Percentiles rank a stretch among this genome's conserved stretches.
Conservation (phyloP, 2,113 vertebrate genomes). For the Suricata suricatta region DNA sequence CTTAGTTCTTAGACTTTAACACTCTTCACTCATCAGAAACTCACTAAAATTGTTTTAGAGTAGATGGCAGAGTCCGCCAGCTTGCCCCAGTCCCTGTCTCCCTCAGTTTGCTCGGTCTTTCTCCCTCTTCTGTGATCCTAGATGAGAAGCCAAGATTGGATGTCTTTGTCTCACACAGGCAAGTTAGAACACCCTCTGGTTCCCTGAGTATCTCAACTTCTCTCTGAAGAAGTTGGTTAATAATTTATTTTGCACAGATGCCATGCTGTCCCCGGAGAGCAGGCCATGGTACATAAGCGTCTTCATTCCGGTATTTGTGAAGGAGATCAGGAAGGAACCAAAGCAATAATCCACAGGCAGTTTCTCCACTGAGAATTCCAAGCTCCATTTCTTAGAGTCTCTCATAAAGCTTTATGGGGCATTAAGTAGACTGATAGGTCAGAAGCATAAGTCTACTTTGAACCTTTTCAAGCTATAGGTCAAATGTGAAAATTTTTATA, state of each 20-base stretch:
- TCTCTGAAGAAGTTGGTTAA: not conserved
- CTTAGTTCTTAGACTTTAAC: not conserved
- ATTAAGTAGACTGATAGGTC: conserved; percentile 44
- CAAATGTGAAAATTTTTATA: not conserved
- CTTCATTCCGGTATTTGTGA: not conserved
- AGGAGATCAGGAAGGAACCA: not conserved
- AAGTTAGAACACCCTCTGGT: not conserved
- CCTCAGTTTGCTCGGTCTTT: not conserved
- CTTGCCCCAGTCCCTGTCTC: accelerated
- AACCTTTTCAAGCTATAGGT: conserved; percentile 12
- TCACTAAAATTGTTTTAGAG: not conserved
- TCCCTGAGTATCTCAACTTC: not conserved
- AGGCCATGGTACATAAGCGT: not conserved
- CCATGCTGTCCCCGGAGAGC: not conserved
- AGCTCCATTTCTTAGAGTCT: conserved; percentile 51
- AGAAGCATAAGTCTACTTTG: conserved; percentile 31
- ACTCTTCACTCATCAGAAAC: not conserved
- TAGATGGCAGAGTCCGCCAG: not conserved
- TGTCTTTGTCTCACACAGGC: not conserved
- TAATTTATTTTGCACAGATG: not conserved
- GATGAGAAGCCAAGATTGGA: not conserved
- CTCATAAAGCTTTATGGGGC: conserved; percentile 64
- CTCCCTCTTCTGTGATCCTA: not conserved
- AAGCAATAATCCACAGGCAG: conserved; percentile 44
- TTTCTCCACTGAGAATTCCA: conserved; percentile 41